A percentile compares a stretch with the other conserved stretches of the same genome.
Conservation (phyloP, 2,888 invertebrate genomes). For the Platerodrilus igneus region DNA sequence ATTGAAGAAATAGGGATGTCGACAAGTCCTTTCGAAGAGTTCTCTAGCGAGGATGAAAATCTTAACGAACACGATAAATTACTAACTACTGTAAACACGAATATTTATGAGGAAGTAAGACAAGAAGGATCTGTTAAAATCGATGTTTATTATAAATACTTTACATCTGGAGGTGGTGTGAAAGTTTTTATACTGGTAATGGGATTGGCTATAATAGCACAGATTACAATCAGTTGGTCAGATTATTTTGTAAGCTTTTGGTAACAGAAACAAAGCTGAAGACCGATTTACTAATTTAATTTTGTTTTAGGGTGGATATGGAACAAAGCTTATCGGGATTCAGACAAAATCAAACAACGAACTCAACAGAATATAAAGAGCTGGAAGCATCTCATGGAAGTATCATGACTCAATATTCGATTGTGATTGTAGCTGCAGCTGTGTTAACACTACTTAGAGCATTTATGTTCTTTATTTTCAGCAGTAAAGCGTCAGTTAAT, state of each 20-base stretch:
- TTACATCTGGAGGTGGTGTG: constrained; percentile 33
- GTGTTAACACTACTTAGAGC: constrained; percentile 24
- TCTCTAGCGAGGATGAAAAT: not conserved
- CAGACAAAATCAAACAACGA: constrained; percentile 15
- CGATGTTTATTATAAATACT: constrained; percentile 31
- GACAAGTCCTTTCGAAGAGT: no score
- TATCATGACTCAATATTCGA: constrained; percentile 32
- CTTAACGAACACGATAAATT: constrained; percentile 5
- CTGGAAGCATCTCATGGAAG: constrained; percentile 13
- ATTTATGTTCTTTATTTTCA: constrained; percentile 32
- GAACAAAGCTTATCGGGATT: constrained; percentile 22
- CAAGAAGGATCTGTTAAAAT: constrained; percentile 30
- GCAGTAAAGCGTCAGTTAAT: constrained; percentile 31
- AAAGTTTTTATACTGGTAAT: constrained; percentile 23
- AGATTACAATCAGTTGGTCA: constrained; percentile 27
- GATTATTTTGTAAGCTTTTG: constrained; percentile 30
- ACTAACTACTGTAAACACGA: not conserved
- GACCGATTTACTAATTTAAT: no score
- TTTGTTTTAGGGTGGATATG: constrained; percentile 27
- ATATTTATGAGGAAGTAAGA: constrained; percentile 31
- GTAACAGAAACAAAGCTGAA: constrained; percentile 7
- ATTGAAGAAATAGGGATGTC: no score
- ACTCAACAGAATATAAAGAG: constrained; percentile 17
- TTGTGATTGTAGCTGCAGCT: constrained; percentile 26
- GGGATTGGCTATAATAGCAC: constrained; percentile 26